Conservation (phyloP, 2,113 vertebrate species). For the Danio rerio region GRCz12tu NC_133177.1:18637501-18638000, state of each 20-base stretch:
- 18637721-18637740: conserved; percentile 31
- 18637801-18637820: not conserved
- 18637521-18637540: not conserved
- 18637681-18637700: conserved; percentile 58
- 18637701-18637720: conserved; percentile 29
- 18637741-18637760: conserved; percentile 14
- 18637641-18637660: not conserved
- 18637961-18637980: not conserved
- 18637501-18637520: conserved; percentile 11
- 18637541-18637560: not conserved
- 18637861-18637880: conserved; percentile 7
- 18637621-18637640: conserved; percentile 9
- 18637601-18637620: conserved; percentile 7
- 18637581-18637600: not conserved
- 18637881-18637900: conserved; percentile 22
- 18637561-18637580: not conserved
- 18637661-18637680: conserved; percentile 28
- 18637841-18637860: not conserved
- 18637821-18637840: conserved; percentile 5
- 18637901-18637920: conserved; percentile 27
- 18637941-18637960: conserved; percentile 17
- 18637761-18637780: conserved; percentile 28
- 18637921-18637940: conserved; percentile 27
- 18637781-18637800: conserved; percentile 4
- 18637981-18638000: conserved; percentile 14